Evolutionary conservation across 2,113 vertebrate species (phyloP), one percentile per base, ranked within the genome.

Genomic region (Amblyornis subalaris): DNA sequence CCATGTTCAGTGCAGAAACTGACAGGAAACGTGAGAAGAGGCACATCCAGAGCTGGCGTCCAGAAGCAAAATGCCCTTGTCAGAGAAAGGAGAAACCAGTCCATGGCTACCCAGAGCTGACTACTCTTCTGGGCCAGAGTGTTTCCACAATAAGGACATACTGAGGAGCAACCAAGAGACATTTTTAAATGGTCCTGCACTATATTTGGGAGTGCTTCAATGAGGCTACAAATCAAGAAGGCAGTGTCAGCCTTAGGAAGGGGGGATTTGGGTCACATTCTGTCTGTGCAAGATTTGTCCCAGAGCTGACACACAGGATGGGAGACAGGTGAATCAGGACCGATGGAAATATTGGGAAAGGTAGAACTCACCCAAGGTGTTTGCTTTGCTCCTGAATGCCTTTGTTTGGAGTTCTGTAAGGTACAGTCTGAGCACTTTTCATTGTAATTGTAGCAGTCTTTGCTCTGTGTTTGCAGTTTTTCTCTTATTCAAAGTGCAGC

Each of bases 21-120:
- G 44, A 28, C 2, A 38, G 15, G 15, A 80, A 79, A 38, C 2
- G 8, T 42, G 48, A 64, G 38, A 69, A 26, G 1, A 91, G 44
- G 14, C 20, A 33, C 4, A 38, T 14, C 17, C 64, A 31, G 42
- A 33, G 20, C 25, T 40, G 26, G 7, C 14, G 9, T 26, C 73
- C 36, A 61, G 70, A 70, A 77, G 24, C 4, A 84, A 73, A 76
- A 87, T 18, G 5, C 6, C 12, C 33, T 10, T 5, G 24, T 5
- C 28, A 45, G 18, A 14, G 44, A 66, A 93, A n/a, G 12, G 12
- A 20, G 35, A 55, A 91, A 53, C 5, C 18, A 48, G 12, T 25
- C 24, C 1, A 0, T 61, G 18, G 10, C 51, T 72, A 9, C 9
- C 10, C 10, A 21, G 18, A 13, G 12, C 0, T 60, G 44, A 38